Evolutionary conservation across 2,113 vertebrate genomes (phyloP).

Genomic region (Tenrec ecaudatus): DNA sequence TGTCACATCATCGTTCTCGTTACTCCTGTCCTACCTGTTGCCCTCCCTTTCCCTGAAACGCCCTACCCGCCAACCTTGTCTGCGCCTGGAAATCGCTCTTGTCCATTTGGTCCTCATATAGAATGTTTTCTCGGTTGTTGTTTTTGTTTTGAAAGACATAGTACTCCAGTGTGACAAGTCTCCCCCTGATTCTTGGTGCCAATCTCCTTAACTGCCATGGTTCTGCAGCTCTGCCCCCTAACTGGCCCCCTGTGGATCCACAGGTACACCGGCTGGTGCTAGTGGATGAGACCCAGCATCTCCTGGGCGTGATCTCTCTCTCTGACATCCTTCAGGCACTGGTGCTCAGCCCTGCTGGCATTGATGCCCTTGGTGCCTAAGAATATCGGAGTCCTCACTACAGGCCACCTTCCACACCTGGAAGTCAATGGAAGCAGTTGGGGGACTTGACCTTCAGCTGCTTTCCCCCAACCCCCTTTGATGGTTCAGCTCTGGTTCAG

Average conservation of each 20-base stretch:
- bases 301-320: constrained; percentile 95
- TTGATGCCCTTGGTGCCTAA: constrained; percentile 93
- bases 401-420: neutral
- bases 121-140: too few species aligned
- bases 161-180: neutral
- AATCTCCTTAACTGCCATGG: neutral
- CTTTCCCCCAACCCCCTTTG: neutral
- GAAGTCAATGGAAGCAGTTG: neutral
- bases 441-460: neutral
- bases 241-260: neutral
- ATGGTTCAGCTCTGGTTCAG: constrained; percentile 77
- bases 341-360: constrained; percentile 95
- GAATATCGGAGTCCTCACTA: constrained; percentile 65
- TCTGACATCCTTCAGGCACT: constrained; percentile 98
- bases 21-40: neutral
- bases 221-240: neutral
- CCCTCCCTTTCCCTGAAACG: neutral
- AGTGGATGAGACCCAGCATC: constrained; percentile 91
- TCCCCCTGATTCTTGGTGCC: neutral
- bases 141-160: neutral
- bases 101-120: neutral
- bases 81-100: neutral
- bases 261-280: constrained; percentile 98
- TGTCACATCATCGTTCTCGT: neutral
- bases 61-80: neutral